Conservation (phyloP, 2,888 invertebrate genomes). For the Gryllus longicercus region DNA sequence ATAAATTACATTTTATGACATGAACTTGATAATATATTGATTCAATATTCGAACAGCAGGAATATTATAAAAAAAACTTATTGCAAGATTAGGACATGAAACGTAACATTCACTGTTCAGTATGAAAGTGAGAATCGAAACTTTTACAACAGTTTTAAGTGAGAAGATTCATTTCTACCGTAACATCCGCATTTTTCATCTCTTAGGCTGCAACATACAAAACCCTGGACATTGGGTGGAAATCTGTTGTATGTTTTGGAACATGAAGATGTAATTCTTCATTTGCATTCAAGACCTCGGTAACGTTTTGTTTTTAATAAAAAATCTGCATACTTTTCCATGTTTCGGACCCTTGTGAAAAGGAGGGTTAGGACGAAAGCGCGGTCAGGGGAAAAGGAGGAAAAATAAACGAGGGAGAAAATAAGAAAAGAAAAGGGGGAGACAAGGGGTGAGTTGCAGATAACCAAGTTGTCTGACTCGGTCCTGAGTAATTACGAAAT, state of each 20-base stretch:
- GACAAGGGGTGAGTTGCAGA: not conserved
- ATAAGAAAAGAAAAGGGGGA: slow-evolving; percentile 20
- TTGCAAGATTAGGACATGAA: too few species aligned
- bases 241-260: not conserved
- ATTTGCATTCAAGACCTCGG: not conserved
- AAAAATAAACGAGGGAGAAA: slow-evolving; percentile 23
- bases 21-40: too few species aligned
- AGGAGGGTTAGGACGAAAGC: slow-evolving; percentile 23
- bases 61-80: too few species aligned
- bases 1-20: too few species aligned
- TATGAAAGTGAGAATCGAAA: too few species aligned
- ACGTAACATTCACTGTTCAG: too few species aligned
- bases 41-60: too few species aligned
- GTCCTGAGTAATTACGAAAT: slow-evolving; percentile 31
- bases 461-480: not conserved
- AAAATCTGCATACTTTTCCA: slow-evolving; percentile 21
- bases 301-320: slow-evolving; percentile 26
- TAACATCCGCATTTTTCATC: too few species aligned
- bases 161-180: too few species aligned
- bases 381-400: slow-evolving; percentile 23
- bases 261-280: slow-evolving; percentile 8
- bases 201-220: too few species aligned
- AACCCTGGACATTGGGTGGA: not conserved
- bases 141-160: too few species aligned
- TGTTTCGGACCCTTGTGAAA: slow-evolving; percentile 19